phyloP scores from a whole-genome alignment of 2,797 vertebrate genomes.

The Anabacerthia variegaticeps region DNA sequence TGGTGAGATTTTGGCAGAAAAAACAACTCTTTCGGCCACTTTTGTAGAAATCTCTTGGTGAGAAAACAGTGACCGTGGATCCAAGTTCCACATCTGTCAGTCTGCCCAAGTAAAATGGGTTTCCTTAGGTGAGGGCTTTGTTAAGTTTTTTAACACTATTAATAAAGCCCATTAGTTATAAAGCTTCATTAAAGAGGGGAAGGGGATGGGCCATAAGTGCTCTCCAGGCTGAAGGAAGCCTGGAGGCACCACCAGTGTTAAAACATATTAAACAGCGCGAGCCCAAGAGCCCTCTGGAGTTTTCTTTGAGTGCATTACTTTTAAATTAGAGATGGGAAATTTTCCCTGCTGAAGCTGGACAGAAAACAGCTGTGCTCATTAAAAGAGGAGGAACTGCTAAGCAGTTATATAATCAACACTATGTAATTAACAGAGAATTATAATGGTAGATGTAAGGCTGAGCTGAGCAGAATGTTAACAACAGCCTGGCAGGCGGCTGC shows the following conservation, averaged over 20 bases:
- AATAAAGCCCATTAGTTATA: slow-evolving; percentile 32
- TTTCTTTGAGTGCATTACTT: slow-evolving; percentile 58
- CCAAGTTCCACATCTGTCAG: neutral
- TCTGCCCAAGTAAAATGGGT: neutral
- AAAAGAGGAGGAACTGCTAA: slow-evolving; percentile 69
- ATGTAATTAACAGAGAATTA: slow-evolving; percentile 69
- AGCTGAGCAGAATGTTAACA: slow-evolving; percentile 13
- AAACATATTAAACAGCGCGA: slow-evolving; percentile 32
- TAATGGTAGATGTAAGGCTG: slow-evolving; percentile 25
- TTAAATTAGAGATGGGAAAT: slow-evolving; percentile 68
- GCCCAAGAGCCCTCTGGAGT: slow-evolving; percentile 57
- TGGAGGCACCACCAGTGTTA: neutral
- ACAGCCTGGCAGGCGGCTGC: neutral
- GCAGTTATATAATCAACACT: slow-evolving; percentile 66
- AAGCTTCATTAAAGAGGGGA: neutral
- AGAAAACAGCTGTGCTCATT: slow-evolving; percentile 76
- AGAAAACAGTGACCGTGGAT: neutral
- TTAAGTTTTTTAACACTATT: neutral
- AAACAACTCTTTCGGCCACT: neutral
- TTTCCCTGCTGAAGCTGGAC: slow-evolving; percentile 66
- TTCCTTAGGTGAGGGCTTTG: neutral
- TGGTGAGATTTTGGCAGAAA: neutral
- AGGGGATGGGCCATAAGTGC: neutral
- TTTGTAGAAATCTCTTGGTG: neutral
- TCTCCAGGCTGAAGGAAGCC: neutral